Conservation (phyloP, 2,888 invertebrate genomes). For the Seladonia tumulorum region DNA sequence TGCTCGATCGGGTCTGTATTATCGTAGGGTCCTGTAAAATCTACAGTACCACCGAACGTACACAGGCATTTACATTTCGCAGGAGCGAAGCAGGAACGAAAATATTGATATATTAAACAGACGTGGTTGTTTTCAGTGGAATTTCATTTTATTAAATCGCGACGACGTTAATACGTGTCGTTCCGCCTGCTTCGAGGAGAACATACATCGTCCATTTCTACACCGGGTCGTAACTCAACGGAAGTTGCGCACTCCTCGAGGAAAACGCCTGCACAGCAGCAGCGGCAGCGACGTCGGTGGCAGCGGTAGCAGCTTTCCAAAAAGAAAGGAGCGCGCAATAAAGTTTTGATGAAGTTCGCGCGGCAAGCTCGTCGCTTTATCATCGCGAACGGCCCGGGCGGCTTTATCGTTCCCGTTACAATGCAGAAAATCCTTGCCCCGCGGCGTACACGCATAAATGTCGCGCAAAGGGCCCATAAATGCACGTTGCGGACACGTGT, state of each 20-base stretch:
- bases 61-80: not conserved
- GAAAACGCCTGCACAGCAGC: conserved; percentile 3
- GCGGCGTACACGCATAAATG: conserved; percentile 44
- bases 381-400: conserved; percentile 39
- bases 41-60: not conserved
- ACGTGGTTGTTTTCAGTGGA: not conserved
- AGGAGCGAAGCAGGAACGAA: not conserved
- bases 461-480: conserved; percentile 49
- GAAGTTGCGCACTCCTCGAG: conserved; percentile 16
- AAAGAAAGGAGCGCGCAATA: conserved; percentile 36
- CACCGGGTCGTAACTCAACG: conserved; percentile 31
- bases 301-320: conserved; percentile 6
- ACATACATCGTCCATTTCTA: not conserved
- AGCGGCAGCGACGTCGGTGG: not conserved
- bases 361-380: conserved; percentile 43
- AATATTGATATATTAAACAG: not conserved
- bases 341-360: conserved; percentile 55
- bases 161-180: not conserved
- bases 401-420: conserved; percentile 50
- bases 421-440: conserved; percentile 46
- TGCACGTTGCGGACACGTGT: conserved; percentile 27
- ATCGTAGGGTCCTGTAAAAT: not conserved
- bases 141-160: conserved; percentile 5
- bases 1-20: not conserved
- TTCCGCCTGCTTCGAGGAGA: not conserved